Conservation (phyloP, 2,888 invertebrate genomes). For the Drosophila helvetica region DNA sequence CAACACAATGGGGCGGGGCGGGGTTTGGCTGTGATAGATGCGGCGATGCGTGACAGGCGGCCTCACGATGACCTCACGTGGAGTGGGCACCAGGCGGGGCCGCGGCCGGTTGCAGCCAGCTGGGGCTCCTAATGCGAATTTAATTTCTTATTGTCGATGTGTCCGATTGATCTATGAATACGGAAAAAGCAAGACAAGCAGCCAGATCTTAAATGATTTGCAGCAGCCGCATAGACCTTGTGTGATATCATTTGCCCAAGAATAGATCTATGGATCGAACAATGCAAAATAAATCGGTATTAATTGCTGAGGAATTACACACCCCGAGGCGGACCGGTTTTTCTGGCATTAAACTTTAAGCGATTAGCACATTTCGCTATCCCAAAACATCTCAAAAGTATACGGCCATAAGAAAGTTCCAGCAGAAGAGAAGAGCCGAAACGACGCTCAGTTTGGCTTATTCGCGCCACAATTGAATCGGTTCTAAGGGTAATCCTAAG, state of each 20-base stretch:
- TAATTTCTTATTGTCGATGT: slow-evolving; percentile 43
- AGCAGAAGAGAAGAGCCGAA: background rate
- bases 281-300: slow-evolving; percentile 39
- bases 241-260: slow-evolving; percentile 37
- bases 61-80: slow-evolving; percentile 45
- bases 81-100: slow-evolving; percentile 11
- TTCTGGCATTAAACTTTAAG: slow-evolving; percentile 14
- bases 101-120: slow-evolving; percentile 26
- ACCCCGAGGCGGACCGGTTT: slow-evolving; percentile 54
- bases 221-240: slow-evolving; percentile 5
- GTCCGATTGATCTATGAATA: slow-evolving; percentile 26
- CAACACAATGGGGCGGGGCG: slow-evolving; percentile 39
- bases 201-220: slow-evolving; percentile 21
- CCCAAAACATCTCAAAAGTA: background rate
- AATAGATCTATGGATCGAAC: slow-evolving; percentile 35
- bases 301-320: slow-evolving; percentile 25
- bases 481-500: background rate
- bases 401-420: slow-evolving; percentile 11
- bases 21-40: slow-evolving; percentile 36
- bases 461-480: no score
- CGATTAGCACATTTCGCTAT: slow-evolving; percentile 39
- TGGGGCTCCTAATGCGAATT: slow-evolving; percentile 41
- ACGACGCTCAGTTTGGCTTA: background rate
- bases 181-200: slow-evolving; percentile 30
- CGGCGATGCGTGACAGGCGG: slow-evolving; percentile 52